Evolutionary conservation across 2,797 vertebrate genomes (phyloP), one percentile per base, ranked within the genome.

Genomic region (Gephyroberyx darwinii): DNA sequence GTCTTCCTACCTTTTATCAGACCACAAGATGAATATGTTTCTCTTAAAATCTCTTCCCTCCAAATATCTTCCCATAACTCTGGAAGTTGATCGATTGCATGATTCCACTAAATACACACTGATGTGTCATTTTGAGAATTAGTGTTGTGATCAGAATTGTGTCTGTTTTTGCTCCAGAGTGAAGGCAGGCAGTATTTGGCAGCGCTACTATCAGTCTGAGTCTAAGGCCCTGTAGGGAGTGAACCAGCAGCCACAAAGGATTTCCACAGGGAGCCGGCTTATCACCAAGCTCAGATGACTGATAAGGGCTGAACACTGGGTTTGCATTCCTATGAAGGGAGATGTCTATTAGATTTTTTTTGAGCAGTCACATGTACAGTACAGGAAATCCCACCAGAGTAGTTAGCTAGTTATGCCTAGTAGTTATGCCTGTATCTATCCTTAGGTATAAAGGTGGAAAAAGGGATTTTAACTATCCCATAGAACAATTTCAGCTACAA

Each of bases 251-350:
- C 60, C 53, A 69, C 53, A 71, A 14, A 48, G 16, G 39, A 30
- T 8, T 41, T 43, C 30, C 17, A 30, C 12, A 35, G 8, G 20
- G 19, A 22, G 16, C 26, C 30, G 9, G 39, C 51, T 71, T 73
- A 70, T 76, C 65, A 62, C 45, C 10, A 2, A 8, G 19, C 64
- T 65, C 17, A 56, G 56, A 71, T 70, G 47, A 8, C 57, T 65
- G 77, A 82, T 82, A 80, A 72, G 66, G 48, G 52, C 12, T 17
- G n/a, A 65, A 37, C 33, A 68, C 30, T 62, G 35, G 31, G 16
- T 54, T 71, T 59, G 45, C 74, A 84, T 84, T 80, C 74, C 82
- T 61, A n/a, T 35, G 47, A 47, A 1, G 30, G 56, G 52, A 53
- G 16, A 48, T 16, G n/a, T 19, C 12, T 51, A 31, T 26, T 33